These are phyloP conservation scores for Oligia latruncula DNA, from an alignment of 2,888 invertebrate species.

Conservation along the genomic window DNA sequence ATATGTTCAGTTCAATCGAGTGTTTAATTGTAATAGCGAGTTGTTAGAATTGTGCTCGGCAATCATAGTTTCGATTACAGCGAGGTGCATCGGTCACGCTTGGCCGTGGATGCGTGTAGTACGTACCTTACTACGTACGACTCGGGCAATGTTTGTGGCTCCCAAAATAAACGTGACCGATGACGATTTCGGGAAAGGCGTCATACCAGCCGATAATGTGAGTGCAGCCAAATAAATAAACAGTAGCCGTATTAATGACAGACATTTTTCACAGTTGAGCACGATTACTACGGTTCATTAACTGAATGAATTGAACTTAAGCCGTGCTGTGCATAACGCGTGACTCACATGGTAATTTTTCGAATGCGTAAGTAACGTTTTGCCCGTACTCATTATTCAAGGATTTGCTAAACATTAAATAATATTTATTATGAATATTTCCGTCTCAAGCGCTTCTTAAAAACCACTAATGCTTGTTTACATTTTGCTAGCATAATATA, in stretches of 20 bases:
- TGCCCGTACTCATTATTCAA: conserved; percentile 44
- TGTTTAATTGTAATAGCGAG: conserved; percentile 51
- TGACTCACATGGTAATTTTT: conserved; percentile 59
- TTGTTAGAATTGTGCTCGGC: conserved; percentile 35
- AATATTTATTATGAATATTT: conserved; percentile 50
- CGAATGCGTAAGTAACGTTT: conserved; percentile 38
- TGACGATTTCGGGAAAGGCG: conserved; percentile 82
- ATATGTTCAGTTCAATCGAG: conserved; percentile 52
- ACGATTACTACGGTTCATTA: conserved; percentile 75
- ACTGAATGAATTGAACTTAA: conserved; percentile 65
- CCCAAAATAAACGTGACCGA: conserved; percentile 85
- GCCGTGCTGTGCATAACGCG: conserved; percentile 49
- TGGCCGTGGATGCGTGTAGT: conserved; percentile 35
- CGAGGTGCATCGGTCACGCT: conserved; percentile 58
- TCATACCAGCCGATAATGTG: conserved; percentile 78
- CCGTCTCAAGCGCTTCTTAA: conserved; percentile 29
- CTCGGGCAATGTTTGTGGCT: conserved; percentile 70
- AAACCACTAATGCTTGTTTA: conserved; percentile 43
- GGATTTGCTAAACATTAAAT: conserved; percentile 42
- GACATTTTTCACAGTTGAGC: conserved; percentile 75
- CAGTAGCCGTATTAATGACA: conserved; percentile 75
- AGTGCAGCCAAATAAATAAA: conserved; percentile 77
- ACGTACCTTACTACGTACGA: conserved; percentile 52
- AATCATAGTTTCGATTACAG: conserved; percentile 53
- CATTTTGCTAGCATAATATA: conserved; percentile 39